Evolutionary conservation across 2,888 invertebrate species (phyloP), one percentile per base, ranked within the genome.

Genomic region (Pseudoips prasinana): DNA sequence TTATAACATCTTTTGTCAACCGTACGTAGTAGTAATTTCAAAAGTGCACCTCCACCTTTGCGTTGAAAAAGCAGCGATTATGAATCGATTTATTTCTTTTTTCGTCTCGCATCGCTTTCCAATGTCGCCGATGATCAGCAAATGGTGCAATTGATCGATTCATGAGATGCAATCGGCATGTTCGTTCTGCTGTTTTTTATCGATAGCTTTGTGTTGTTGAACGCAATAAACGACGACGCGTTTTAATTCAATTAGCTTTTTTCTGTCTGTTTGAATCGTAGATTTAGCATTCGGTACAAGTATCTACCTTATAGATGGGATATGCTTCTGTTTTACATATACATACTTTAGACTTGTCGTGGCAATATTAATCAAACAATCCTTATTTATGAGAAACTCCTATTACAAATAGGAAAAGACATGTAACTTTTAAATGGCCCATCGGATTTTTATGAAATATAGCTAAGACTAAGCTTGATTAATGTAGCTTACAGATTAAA

Each of bases 141-240:
- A n/a, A n/a, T n/a, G 40, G 46, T 46, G 47, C 54, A 55, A 58
- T 64, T 60, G 66, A 64, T 64, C 66, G 66, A 71, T 70, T 69
- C 64, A 73, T 64, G 56, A 54, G 41, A 30, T 42, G 45, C 32
- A 42, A 31, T 33, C 14, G 39, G 32, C 30, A 43, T 47, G 27
- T 39, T 24, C 30, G 22, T 39, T 39, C 11, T 34, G 29, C 37
- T 22, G 8, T 23, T 22, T 49, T 53, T 43, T 31, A 14, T 29
- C 10, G 27, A 31, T 38, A 35, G 22, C 35, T 49, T 38, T 49
- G 34, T 53, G 35, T 27, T 42, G 33, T 36, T 28, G 8, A 36
- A 29, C 23, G 25, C 31, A 25, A 34, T 37, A 32, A 14, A 5
- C 14, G 14, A 5, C 14, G 14, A n/a, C n/a, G 14, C 14, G 5